A percentile compares a stretch with the other conserved stretches of the same genome.
Evolutionary conservation across 2,888 invertebrate genomes (phyloP).

Genomic region (Diloba caeruleocephala): DNA sequence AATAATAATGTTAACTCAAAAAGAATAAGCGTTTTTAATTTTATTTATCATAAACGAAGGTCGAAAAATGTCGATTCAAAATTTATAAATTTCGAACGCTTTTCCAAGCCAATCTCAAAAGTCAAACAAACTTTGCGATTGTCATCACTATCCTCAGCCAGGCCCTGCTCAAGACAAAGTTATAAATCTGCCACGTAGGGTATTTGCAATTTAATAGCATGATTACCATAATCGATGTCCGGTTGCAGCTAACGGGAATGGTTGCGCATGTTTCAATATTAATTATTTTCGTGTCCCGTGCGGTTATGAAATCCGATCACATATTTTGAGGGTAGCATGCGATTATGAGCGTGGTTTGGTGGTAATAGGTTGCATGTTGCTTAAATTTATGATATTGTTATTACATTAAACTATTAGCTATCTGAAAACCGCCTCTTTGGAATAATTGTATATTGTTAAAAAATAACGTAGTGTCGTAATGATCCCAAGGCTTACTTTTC

Average conservation of each 20-base stretch:
- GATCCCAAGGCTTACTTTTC: too few relatives aligned
- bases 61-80: too few relatives aligned
- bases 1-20: too few relatives aligned
- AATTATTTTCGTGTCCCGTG: slow-evolving; percentile 30
- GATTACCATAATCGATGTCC: slow-evolving; percentile 81
- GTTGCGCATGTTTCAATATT: slow-evolving; percentile 52
- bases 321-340: slow-evolving; percentile 2
- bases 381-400: slow-evolving; percentile 5
- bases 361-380: slow-evolving; percentile 4
- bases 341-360: slow-evolving; percentile 13
- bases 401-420: too few relatives aligned
- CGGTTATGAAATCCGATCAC: slow-evolving; percentile 19
- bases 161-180: slow-evolving; percentile 43
- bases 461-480: too few relatives aligned
- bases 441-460: too few relatives aligned
- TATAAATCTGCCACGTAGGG: slow-evolving; percentile 64
- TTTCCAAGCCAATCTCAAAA: slow-evolving; percentile 21
- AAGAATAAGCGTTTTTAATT: too few relatives aligned
- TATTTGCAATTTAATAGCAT: slow-evolving; percentile 82
- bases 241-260: slow-evolving; percentile 39
- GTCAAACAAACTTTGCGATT: slow-evolving; percentile 16
- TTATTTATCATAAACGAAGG: too few relatives aligned
- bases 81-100: slow-evolving; percentile 7
- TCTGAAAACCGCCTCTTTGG: too few relatives aligned
- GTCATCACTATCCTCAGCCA: slow-evolving; percentile 11